Percentiles rank a stretch among this genome's conserved stretches.
phyloP scores from a whole-genome alignment of 2,888 invertebrate species.

The Liposcelis brunnea region DNA sequence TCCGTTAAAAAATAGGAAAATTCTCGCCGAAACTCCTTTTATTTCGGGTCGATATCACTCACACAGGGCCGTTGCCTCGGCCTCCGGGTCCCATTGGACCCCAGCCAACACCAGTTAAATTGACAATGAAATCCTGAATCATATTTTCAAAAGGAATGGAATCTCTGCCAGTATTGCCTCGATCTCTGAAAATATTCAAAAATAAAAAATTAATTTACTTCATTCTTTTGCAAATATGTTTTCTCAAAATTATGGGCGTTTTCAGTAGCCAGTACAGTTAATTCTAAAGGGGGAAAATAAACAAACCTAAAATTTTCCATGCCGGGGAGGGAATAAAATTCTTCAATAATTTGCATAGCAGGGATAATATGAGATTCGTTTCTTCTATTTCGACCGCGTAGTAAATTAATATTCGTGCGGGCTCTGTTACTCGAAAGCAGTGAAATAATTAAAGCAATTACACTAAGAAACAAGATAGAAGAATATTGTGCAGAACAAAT shows the following conservation, averaged over 20 bases:
- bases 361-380: not conserved
- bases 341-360: not conserved
- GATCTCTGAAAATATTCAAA: constrained; percentile 17
- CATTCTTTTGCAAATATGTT: no score
- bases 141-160: constrained; percentile 31
- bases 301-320: constrained; percentile 12
- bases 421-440: not conserved
- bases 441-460: constrained; percentile 5
- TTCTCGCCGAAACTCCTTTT: no score
- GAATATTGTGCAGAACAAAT: no score
- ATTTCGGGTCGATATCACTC: constrained; percentile 21
- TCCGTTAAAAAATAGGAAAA: not conserved
- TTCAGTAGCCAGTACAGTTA: no score
- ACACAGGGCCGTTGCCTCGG: constrained; percentile 26
- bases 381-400: not conserved
- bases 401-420: not conserved
- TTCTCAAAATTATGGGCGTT: no score
- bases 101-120: constrained; percentile 30
- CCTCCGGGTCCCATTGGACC: constrained; percentile 22
- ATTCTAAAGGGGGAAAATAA: no score
- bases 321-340: not conserved
- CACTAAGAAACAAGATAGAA: not conserved
- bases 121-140: constrained; percentile 38
- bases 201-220: constrained; percentile 2
- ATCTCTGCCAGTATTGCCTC: constrained; percentile 17